phyloP scores from a whole-genome alignment of 2,888 invertebrate genomes.

The Micropterix aruncella region DNA sequence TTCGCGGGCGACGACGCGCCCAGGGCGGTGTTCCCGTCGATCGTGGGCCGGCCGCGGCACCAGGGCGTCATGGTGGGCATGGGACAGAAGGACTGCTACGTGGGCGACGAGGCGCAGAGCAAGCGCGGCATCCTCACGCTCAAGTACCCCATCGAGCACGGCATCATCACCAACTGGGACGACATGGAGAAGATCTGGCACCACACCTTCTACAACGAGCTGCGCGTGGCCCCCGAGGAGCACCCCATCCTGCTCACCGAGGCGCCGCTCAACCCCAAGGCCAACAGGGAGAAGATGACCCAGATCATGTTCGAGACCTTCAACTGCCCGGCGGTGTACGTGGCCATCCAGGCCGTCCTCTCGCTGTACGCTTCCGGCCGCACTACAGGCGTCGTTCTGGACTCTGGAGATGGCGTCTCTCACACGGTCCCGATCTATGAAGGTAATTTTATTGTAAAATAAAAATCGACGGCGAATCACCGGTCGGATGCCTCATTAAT shows the following conservation, averaged over 20 bases:
- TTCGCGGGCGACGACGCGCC: slow-evolving; percentile 91
- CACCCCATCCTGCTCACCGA: slow-evolving; percentile 88
- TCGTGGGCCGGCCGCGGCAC: slow-evolving; percentile 85
- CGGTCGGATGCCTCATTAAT: too few species aligned
- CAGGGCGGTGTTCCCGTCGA: slow-evolving; percentile 87
- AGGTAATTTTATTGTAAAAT: too few species aligned
- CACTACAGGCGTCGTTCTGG: slow-evolving; percentile 86
- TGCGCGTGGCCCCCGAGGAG: slow-evolving; percentile 88
- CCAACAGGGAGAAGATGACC: slow-evolving; percentile 83
- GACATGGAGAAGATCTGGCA: slow-evolving; percentile 98
- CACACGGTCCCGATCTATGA: slow-evolving; percentile 91
- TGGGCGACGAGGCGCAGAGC: slow-evolving; percentile 77
- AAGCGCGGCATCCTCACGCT: slow-evolving; percentile 74
- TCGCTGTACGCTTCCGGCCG: slow-evolving; percentile 88
- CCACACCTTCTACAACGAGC: slow-evolving; percentile 91
- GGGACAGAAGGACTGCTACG: slow-evolving; percentile 84
- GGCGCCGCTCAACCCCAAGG: slow-evolving; percentile 89
- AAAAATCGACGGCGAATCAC: too few species aligned
- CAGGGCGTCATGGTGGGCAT: slow-evolving; percentile 86
- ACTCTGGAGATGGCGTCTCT: slow-evolving; percentile 86
- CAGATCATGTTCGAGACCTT: slow-evolving; percentile 53
- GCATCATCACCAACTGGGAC: slow-evolving; percentile 93
- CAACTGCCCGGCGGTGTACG: slow-evolving; percentile 79
- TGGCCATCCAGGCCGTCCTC: slow-evolving; percentile 86
- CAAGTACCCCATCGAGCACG: slow-evolving; percentile 90